These are phyloP conservation scores for Lasioglossum morio DNA, from an alignment of 2,888 invertebrate genomes.

Conservation along the genomic window DNA sequence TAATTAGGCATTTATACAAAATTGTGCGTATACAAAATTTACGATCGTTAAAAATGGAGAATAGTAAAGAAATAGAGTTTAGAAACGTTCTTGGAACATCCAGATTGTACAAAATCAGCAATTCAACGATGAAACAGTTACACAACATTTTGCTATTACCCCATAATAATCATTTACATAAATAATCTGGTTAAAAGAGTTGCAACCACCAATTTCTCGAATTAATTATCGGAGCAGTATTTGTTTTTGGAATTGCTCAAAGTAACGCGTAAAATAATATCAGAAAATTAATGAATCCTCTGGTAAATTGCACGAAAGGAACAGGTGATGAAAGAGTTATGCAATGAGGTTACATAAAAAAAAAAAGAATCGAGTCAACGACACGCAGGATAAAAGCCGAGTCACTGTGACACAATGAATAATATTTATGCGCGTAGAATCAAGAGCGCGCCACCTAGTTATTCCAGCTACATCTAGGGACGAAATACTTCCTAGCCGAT, in stretches of 20 bases:
- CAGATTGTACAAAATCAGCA: background rate
- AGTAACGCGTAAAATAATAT: background rate
- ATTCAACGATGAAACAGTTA: background rate
- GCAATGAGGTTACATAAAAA: background rate
- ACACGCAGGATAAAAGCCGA: background rate
- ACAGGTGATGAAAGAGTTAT: background rate
- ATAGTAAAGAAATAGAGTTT: no score
- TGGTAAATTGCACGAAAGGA: background rate
- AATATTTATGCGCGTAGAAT: background rate
- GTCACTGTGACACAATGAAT: slow-evolving; percentile 3
- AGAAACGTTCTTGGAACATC: no score
- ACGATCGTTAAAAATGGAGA: no score
- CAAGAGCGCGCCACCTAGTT: background rate
- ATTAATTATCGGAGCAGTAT: background rate
- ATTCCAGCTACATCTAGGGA: background rate
- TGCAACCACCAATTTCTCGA: no score
- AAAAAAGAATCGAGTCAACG: background rate
- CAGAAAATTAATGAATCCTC: background rate
- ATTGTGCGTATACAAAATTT: no score
- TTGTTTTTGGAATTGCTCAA: background rate
- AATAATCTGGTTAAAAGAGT: background rate
- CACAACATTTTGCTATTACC: background rate
- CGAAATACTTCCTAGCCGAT: slow-evolving; percentile 22
- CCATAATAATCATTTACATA: background rate
- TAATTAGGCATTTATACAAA: no score